Conservation (phyloP, 2,113 vertebrate species). For the Sinocyclocheilus maitianheensis region DNA sequence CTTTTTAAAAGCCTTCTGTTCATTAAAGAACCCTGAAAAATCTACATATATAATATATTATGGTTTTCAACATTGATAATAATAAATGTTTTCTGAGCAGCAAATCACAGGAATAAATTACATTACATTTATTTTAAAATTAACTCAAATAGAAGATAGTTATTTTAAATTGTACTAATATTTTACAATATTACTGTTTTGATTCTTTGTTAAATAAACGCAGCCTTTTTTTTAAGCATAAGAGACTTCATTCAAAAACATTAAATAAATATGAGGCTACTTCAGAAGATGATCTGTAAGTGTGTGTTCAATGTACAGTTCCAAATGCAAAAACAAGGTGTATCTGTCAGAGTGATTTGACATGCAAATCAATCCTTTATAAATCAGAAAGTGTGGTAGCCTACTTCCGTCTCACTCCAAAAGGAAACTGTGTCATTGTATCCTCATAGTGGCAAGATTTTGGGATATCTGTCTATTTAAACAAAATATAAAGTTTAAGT, state of each 20-base stretch:
- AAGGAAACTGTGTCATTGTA: neutral
- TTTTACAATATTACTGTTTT: neutral
- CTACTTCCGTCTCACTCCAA: neutral
- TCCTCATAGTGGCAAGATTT: neutral
- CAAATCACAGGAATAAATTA: neutral
- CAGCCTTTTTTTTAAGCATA: neutral
- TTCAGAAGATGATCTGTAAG: neutral
- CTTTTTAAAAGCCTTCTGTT: neutral
- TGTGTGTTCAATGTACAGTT: neutral
- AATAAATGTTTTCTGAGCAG: neutral
- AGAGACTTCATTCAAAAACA: neutral
- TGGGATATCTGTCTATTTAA: neutral
- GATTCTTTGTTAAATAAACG: neutral
- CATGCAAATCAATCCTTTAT: conserved; percentile 39
- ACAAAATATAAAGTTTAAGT: neutral
- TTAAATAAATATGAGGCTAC: no score
- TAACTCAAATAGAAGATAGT: no score
- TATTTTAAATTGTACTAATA: neutral
- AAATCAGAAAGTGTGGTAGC: neutral
- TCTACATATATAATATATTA: neutral
- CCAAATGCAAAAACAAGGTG: neutral
- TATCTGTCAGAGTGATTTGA: conserved; percentile 23
- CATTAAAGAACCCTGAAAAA: neutral
- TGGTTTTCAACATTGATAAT: neutral
- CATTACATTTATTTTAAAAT: no score